Evolutionary conservation across 2,113 vertebrate genomes (phyloP), one percentile per base, ranked within the genome.

Genomic region (Naja naja): DNA sequence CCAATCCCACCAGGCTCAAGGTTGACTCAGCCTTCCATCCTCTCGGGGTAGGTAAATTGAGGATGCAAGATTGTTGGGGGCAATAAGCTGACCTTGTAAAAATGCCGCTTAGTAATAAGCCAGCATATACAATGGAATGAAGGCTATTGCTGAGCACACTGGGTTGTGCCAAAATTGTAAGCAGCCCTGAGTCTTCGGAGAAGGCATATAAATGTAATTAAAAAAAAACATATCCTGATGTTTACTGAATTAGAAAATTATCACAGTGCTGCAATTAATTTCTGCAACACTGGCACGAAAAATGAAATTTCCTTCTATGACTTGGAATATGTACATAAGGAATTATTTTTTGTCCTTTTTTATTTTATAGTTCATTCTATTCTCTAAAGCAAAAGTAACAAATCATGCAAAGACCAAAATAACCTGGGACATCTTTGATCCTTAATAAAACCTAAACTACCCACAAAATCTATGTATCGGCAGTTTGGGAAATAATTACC

Each of bases 321-420:
- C 3, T 86, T 58, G 58, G 30, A 91, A 88, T 49, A 88, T 49
- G 60, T 60, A 90, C 43, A 3, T n/a, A 92, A 34, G 89, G 53
- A 88, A 52, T 88, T 88, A 6, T 10, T 49, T 87, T 87, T 87
- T 20, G 18, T 88, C 25, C 49, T 20, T 88, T 54, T 88, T n/a
- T 54, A 88, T 53, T 88, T 88, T 30, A n/a, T 49, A 91, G 47
- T 49, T 93, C 90, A 93, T 90, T 20, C 8, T 85, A 47, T 22
- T 90, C 74, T 94, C 56, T 86, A 64, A 89, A 23, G 87, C 87
- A 64, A 94, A 69, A 58, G 92, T 85, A 95, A 89, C 0, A 0
- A 58, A 91, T 89, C 92, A 87, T 92, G 69, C 3, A 87, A 27
- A 90, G 93, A 25, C 54, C 54, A 91, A 43, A 3, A n/a, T 18